phyloP scores from a whole-genome alignment of 2,888 invertebrate genomes.

The Philhelius pedissequus region DNA sequence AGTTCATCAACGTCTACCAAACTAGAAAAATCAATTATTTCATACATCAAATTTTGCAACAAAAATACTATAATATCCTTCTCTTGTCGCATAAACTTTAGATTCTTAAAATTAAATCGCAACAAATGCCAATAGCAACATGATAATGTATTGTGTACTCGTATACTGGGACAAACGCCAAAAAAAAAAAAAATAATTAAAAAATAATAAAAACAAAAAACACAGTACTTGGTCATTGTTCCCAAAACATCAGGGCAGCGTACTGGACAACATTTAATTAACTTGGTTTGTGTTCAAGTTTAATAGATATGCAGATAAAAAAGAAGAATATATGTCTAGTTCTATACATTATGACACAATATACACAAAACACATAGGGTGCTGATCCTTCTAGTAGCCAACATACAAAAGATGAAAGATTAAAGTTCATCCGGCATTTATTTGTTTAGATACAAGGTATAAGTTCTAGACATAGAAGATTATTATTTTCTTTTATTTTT shows the following conservation, averaged over 20 bases:
- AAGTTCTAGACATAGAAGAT: not conserved
- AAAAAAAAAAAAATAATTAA: not conserved
- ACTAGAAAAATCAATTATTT: no score
- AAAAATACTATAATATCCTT: no score
- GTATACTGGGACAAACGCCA: not conserved
- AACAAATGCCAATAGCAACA: not conserved
- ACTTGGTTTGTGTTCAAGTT: constrained; percentile 56
- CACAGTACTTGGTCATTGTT: constrained; percentile 47
- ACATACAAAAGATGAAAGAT: constrained; percentile 23
- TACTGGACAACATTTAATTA: constrained; percentile 55
- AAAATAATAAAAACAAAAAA: no score
- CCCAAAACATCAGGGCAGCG: constrained; percentile 15
- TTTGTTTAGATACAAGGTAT: not conserved
- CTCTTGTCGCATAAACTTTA: constrained; percentile 25
- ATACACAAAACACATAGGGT: not conserved
- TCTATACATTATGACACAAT: no score
- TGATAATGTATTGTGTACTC: not conserved
- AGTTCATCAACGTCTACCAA: no score
- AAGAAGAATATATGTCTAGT: no score
- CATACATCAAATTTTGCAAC: no score
- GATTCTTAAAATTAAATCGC: not conserved
- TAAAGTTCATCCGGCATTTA: constrained; percentile 7
- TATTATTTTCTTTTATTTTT: not conserved
- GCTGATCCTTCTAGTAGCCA: not conserved
- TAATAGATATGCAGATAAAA: constrained; percentile 4